Base-by-base conservation (phyloP, 2,888 invertebrate genomes). In the Apamea epomidion region DNA sequence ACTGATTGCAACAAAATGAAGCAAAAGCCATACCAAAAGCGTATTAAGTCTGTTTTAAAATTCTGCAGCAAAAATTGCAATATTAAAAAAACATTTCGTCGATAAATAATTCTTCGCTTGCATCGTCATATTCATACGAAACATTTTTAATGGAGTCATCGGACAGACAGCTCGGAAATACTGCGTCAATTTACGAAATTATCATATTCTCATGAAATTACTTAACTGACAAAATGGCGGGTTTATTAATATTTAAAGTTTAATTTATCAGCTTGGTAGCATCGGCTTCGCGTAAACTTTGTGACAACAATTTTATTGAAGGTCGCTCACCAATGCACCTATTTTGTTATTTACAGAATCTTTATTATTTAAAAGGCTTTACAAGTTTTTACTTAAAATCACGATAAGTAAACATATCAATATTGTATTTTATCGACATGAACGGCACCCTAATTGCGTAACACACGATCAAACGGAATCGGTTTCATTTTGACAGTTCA, bases 171-270 rank as follows among this genome's bases (percentile, higher is more conserved):
- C 45, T 51, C 64, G 12, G 58, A 82, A 73, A 60, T 65, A 69
- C 48, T 10, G 29, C 58, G 60, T 72, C 54, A 60, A 45, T 82
- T 48, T 42, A 42, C 32, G 42, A 58, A 64, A 79, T 64, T 58
- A 83, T 65, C 32, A 68, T 32, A 29, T 62, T 78, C 60, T 67
- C 78, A 54, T 67, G 37, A 69, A 71, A 83, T 71, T 25, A 67
- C 58, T 64, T 65, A 12, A 62, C 60, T 7, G 67, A 29, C 42
- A 83, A 67, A 71, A 62, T 83, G 60, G 32, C 65, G 37, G 51
- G 32, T 62, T 65, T 37, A 62, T 83, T 78, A 60, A 77, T 72
- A 82, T 76, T 82, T 76, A 75, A 82, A 69, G 21, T 69, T 68
- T 54, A 54, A 76, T 54, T 68, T 62, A n/a, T 37, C 68, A 68